These are phyloP conservation scores for Xiphophorus birchmanni DNA, from an alignment of 2,797 vertebrate genomes.

Conservation along the genomic window DNA sequence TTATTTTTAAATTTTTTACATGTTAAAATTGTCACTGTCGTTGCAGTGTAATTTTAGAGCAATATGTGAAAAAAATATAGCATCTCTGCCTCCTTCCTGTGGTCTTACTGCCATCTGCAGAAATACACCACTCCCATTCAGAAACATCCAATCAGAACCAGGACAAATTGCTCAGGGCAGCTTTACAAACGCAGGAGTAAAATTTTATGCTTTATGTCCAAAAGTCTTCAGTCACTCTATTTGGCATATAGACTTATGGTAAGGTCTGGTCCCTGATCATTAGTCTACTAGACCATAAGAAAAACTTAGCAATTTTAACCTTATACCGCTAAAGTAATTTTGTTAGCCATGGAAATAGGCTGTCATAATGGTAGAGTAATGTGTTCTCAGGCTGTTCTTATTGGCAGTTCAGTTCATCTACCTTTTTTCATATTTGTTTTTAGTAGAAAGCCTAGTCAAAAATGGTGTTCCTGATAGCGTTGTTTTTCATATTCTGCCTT, in stretches of 20 bases:
- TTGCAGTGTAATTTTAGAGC: no score
- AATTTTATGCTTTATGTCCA: not conserved
- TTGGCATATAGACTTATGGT: not conserved
- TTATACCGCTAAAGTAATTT: not conserved
- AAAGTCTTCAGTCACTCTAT: not conserved
- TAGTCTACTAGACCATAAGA: not conserved
- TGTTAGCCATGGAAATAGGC: not conserved
- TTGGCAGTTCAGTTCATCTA: not conserved
- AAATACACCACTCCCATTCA: no score
- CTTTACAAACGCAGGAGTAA: not conserved
- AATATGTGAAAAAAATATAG: no score
- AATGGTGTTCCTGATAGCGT: not conserved
- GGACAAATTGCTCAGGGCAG: not conserved
- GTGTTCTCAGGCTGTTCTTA: not conserved
- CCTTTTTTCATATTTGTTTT: not conserved
- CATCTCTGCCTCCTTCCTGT: no score
- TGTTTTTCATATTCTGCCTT: not conserved
- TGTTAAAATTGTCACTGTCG: no score
- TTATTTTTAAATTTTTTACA: no score
- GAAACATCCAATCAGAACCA: not conserved
- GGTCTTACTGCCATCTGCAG: no score
- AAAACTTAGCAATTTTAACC: not conserved
- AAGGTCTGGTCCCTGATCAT: not conserved
- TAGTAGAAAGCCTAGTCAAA: not conserved
- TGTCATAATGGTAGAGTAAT: not conserved